Evolutionary conservation across 1,140 invertebrate genomes (phyloP).

Genomic region (Belonocnema kinseyi): DNA sequence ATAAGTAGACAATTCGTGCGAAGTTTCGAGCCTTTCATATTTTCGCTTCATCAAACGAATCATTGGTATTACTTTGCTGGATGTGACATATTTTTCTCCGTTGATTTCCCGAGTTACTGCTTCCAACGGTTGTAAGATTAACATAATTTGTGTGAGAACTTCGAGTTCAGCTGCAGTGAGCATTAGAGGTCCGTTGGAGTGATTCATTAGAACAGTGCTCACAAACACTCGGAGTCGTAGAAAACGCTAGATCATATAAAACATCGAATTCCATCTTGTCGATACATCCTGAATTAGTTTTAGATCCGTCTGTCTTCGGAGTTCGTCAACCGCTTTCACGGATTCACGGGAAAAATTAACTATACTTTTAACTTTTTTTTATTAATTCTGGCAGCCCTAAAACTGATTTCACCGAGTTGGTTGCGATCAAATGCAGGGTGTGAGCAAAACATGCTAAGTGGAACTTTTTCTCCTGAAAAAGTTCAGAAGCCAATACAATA

Average conservation of each 20-base stretch:
- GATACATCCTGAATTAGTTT: slow-evolving; percentile 45
- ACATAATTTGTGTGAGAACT: slow-evolving; percentile 37
- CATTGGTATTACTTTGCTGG: slow-evolving; percentile 49
- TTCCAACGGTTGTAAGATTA: slow-evolving; percentile 54
- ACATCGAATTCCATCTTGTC: slow-evolving; percentile 51
- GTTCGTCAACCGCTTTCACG: slow-evolving; percentile 41
- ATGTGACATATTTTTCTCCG: slow-evolving; percentile 52
- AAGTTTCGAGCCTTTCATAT: no score
- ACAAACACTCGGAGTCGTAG: slow-evolving; percentile 37
- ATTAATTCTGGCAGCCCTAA: slow-evolving; percentile 27
- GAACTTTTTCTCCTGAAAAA: slow-evolving; percentile 44
- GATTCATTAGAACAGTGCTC: slow-evolving; percentile 33
- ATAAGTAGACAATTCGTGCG: no score
- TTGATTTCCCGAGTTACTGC: slow-evolving; percentile 49
- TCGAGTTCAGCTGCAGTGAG: slow-evolving; percentile 43
- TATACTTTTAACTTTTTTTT: slow-evolving; percentile 47
- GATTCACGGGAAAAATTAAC: slow-evolving; percentile 49
- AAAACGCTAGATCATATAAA: slow-evolving; percentile 48
- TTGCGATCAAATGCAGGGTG: slow-evolving; percentile 13
- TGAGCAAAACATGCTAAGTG: slow-evolving; percentile 46
- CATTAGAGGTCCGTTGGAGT: slow-evolving; percentile 39
- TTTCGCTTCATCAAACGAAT: not conserved
- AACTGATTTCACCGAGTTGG: slow-evolving; percentile 37
- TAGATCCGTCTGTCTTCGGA: slow-evolving; percentile 35
- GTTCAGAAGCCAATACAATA: slow-evolving; percentile 45